Percentiles rank a stretch among this genome's conserved stretches.
phyloP scores from a whole-genome alignment of 2,113 vertebrate genomes.

The Brachionichthys hirsutus region DNA sequence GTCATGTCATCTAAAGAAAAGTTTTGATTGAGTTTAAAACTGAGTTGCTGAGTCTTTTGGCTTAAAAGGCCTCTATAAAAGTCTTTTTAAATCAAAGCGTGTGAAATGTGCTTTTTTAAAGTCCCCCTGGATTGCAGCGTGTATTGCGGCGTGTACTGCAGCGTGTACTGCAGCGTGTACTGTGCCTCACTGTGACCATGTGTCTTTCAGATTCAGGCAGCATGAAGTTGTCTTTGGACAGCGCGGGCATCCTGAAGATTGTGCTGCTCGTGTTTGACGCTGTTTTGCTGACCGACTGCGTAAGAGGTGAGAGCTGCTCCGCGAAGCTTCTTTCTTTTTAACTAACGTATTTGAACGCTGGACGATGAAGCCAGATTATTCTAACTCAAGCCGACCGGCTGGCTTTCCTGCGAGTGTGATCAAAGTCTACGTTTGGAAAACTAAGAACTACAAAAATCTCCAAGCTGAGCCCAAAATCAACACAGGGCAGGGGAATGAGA shows the following conservation, averaged over 20 bases:
- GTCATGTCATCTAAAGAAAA: conserved; percentile 4
- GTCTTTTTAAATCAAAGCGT: no score
- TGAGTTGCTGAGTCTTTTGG: not conserved
- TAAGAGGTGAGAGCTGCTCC: conserved; percentile 79
- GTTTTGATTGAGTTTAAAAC: not conserved
- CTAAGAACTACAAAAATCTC: conserved; percentile 32
- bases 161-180: not conserved
- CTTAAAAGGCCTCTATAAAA: no score
- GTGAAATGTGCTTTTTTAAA: no score
- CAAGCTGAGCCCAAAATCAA: conserved; percentile 68
- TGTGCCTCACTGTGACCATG: conserved; percentile 18
- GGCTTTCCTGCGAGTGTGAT: conserved; percentile 53
- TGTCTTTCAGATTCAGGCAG: conserved; percentile 58
- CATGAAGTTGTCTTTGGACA: conserved; percentile 66
- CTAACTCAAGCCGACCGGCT: conserved; percentile 30
- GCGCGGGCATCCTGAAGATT: conserved; percentile 80
- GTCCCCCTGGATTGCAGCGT: not conserved
- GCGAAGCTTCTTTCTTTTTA: not conserved
- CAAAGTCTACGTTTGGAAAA: conserved; percentile 57
- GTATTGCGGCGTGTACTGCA: no score
- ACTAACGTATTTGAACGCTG: not conserved
- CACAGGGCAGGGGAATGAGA: conserved; percentile 51
- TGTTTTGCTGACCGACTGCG: conserved; percentile 77
- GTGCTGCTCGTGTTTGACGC: conserved; percentile 78
- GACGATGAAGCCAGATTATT: conserved; percentile 28